Base-by-base conservation (phyloP, 2,113 vertebrate species). In the Amphiprion ocellaris region DNA sequence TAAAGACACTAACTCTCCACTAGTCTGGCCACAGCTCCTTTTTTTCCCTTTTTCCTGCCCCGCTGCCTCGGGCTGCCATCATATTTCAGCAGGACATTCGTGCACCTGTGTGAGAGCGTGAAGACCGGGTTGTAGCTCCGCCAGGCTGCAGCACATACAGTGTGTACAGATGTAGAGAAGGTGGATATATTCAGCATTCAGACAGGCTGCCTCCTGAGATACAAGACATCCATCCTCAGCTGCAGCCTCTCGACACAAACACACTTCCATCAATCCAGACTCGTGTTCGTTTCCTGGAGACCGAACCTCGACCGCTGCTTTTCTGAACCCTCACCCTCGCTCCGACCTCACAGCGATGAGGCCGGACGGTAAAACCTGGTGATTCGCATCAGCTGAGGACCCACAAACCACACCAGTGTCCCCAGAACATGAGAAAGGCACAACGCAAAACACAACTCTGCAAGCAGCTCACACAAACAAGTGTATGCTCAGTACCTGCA, bases 31-130 rank as follows among this genome's bases (percentile, higher is more conserved):
- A 2, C 16, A 10, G 12, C 50, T 75, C 59, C 52, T 54, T 64
- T 73, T 64, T 30, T 30, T 5, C 5, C 5, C 30, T 6, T 30
- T 5, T 30, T 69, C 41, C 63, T 69, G 46, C 72, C 63, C 73
- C 60, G 65, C 66, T 75, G 56, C 89, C 87, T 67, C 21, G 70
- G 83, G 79, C 79, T 71, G 79, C 86, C 56, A 28, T 77, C 62
- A 44, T 88, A 83, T 83, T 86, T 89, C 82, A 84, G 82, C 14
- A 23, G 14, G 23, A 70, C 23, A 17, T 55, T 19, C 5, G 16
- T 8, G 49, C 6, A 12, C 46, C n/a, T 23, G 44, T 61, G 24
- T 19, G 60, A 41, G 69, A 63, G 68, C 33, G 28, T 19, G 10
- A 56, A 47, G 23, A 19, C 33, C 7, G 6, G 30, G 30, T 6